phyloP scores from a whole-genome alignment of 2,888 invertebrate genomes.

The Cenopis cana region DNA sequence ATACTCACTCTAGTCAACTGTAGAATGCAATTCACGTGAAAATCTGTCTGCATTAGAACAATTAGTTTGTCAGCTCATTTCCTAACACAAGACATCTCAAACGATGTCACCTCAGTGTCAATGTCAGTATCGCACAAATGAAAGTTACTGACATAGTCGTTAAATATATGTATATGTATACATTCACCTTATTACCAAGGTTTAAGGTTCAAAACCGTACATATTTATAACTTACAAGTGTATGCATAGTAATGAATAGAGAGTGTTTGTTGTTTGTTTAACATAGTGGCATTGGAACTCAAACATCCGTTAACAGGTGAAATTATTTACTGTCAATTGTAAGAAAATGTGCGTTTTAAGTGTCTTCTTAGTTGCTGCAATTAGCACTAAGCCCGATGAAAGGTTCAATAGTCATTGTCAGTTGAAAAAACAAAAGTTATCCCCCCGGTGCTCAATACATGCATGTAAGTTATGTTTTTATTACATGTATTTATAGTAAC shows the following conservation, averaged over 20 bases:
- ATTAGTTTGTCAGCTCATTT: neutral
- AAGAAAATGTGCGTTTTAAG: neutral
- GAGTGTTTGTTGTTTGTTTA: constrained; percentile 33
- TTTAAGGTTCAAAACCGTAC: neutral
- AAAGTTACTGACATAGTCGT: neutral
- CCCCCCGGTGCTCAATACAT: too few relatives aligned
- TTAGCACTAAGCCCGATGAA: neutral
- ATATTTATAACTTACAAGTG: constrained; percentile 7
- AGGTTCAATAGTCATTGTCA: too few relatives aligned
- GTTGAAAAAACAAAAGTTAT: too few relatives aligned
- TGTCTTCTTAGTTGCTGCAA: neutral
- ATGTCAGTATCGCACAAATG: neutral
- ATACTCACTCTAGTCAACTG: too few relatives aligned
- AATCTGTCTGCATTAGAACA: too few relatives aligned
- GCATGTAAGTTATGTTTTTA: too few relatives aligned
- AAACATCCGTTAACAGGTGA: constrained; percentile 22
- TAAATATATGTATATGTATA: too few relatives aligned
- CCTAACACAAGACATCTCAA: neutral
- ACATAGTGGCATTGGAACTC: constrained; percentile 32
- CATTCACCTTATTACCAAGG: too few relatives aligned
- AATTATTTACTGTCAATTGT: neutral
- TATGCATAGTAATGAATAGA: constrained; percentile 36
- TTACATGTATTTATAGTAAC: too few relatives aligned
- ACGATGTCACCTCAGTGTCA: neutral
- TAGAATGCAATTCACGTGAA: too few relatives aligned